Evolutionary conservation across 2,797 vertebrate species (phyloP), one percentile per base, ranked within the genome.

Genomic region (Mormyrops boulengeri): DNA sequence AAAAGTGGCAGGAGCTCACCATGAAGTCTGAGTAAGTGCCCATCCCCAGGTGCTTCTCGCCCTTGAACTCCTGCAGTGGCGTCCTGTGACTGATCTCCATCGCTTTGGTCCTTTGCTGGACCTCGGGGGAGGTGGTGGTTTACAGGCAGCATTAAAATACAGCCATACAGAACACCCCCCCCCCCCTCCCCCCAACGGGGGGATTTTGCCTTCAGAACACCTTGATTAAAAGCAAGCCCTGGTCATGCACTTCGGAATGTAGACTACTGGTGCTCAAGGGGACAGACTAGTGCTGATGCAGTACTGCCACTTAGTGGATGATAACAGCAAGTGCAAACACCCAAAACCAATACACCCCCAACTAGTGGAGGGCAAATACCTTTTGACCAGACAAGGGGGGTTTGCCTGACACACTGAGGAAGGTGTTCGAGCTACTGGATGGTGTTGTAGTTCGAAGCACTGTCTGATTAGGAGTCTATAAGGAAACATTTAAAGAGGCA

Each of bases 1-100:
- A 41, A 47, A 14, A 26, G 38, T 1, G 17, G 34, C 1, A 11
- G 19, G 53, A 12, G 84, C 92, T 94, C 90, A 94, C 93, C 12
- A 91, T 92, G 91, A 94, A 94, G 41, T 92, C 91, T 0, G 91
- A 90, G 89, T 93, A 94, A 84, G 88, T 91, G 50, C 88, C 88
- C 60, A 93, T 90, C 0, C 88, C 3, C 34, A 55, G 6, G 1
- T 85, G 87, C 60, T 92, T 88, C 47, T 91, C 90, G 53, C 92
- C 88, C 90, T 93, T 94, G 50, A 88, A 90, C 50, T 93, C 93
- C 80, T 92, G 92, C 41, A 93, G 91, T 1, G 92, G 92, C 17
- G 89, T 55, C 17, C 87, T 89, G 17, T 89, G 55, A 57, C 88
- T 89, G 87, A 30, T 62, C 53, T 93, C 92, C 4, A 50, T 77